phyloP scores from a whole-genome alignment of 2,797 vertebrate genomes.

The Scarus forsteni region DNA sequence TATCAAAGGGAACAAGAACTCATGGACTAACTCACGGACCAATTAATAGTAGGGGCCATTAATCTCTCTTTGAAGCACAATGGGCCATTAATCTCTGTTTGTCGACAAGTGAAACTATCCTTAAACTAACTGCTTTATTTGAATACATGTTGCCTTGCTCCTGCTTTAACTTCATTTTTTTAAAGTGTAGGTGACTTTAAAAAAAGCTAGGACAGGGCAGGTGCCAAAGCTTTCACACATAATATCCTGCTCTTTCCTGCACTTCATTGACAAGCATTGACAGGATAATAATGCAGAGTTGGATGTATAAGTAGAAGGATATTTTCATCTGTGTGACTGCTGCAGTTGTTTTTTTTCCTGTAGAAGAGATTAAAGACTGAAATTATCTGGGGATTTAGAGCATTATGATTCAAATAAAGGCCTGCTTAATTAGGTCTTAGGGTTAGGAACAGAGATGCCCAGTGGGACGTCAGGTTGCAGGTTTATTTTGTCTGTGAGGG shows the following conservation, averaged over 20 bases:
- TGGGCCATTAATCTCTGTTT: background rate
- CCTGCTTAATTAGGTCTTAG: constrained; percentile 13
- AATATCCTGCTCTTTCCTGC: background rate
- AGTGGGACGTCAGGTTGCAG: background rate
- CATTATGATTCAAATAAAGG: background rate
- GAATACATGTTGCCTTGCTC: background rate
- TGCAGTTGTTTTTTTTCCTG: background rate
- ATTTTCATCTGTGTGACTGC: background rate
- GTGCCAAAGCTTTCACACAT: constrained; percentile 1
- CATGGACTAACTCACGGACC: background rate
- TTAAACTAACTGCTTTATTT: background rate
- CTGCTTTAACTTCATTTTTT: background rate
- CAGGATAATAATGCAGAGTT: background rate
- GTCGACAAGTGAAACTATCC: background rate
- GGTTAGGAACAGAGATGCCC: background rate
- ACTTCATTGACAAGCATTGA: constrained; percentile 5
- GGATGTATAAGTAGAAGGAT: background rate
- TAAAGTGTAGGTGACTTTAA: too few relatives aligned
- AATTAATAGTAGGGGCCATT: background rate
- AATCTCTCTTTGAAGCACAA: background rate
- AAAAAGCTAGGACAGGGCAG: background rate
- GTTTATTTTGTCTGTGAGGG: background rate
- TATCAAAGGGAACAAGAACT: background rate
- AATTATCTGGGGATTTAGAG: background rate
- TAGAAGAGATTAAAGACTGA: constrained; percentile 6